Percentiles rank a stretch among this genome's conserved stretches.
Conservation (phyloP, 2,888 invertebrate species). For the Craniophora ligustri region DNA sequence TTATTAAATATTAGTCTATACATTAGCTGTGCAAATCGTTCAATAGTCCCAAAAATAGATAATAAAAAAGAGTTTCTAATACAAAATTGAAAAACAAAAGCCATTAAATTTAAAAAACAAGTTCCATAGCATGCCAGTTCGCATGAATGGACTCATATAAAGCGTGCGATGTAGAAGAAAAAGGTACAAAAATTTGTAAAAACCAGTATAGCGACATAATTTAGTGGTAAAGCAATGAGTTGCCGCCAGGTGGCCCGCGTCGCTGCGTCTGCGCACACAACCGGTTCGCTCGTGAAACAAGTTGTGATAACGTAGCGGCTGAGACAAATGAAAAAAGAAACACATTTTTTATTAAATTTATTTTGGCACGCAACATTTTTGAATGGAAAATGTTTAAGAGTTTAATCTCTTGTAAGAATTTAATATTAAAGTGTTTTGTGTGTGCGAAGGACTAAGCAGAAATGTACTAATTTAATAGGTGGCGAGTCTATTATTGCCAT, state of each 20-base stretch:
- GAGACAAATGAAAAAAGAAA: neutral
- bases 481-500: too few relatives aligned
- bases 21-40: too few relatives aligned
- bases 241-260: slow-evolving; percentile 60
- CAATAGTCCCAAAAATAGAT: too few relatives aligned
- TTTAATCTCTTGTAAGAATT: too few relatives aligned
- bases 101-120: slow-evolving; percentile 42
- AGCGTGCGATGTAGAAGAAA: slow-evolving; percentile 64
- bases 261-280: slow-evolving; percentile 55
- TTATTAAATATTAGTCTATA: too few relatives aligned
- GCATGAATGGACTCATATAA: slow-evolving; percentile 75
- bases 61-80: slow-evolving; percentile 22
- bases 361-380: slow-evolving; percentile 12
- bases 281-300: slow-evolving; percentile 53
- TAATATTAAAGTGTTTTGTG: neutral
- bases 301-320: slow-evolving; percentile 48
- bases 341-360: neutral
- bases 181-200: slow-evolving; percentile 57
- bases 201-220: slow-evolving; percentile 63
- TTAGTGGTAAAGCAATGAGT: slow-evolving; percentile 56
- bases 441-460: too few relatives aligned
- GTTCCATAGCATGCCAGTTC: slow-evolving; percentile 63
- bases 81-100: slow-evolving; percentile 31
- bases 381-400: slow-evolving; percentile 2
- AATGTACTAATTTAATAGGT: too few relatives aligned